These are phyloP conservation scores for Formica selysi DNA, from an alignment of 1,140 invertebrate genomes.

Conservation along the genomic window DNA sequence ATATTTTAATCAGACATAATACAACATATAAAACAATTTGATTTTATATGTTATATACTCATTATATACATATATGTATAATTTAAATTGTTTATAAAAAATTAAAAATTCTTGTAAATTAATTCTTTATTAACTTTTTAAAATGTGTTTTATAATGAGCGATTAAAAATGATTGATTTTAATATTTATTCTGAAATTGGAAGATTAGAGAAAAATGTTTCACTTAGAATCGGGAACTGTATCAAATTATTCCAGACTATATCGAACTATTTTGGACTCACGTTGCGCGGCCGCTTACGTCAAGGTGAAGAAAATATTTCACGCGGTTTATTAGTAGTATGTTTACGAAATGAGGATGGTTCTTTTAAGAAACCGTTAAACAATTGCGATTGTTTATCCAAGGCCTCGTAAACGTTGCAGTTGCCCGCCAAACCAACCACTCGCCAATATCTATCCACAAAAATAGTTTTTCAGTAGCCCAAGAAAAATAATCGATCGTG, in stretches of 20 bases:
- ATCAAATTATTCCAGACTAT: background rate
- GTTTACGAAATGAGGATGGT: slow-evolving; percentile 43
- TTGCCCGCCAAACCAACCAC: slow-evolving; percentile 14
- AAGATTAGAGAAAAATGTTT: background rate
- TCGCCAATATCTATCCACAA: slow-evolving; percentile 3
- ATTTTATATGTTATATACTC: no score
- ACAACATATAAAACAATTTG: background rate
- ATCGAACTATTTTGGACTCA: slow-evolving; percentile 30
- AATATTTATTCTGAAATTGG: slow-evolving; percentile 10
- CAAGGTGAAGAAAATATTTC: slow-evolving; percentile 36
- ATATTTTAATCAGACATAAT: background rate
- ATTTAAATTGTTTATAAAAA: no score
- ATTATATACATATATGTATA: no score
- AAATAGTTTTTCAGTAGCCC: slow-evolving; percentile 28
- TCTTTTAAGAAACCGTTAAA: slow-evolving; percentile 32
- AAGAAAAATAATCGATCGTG: slow-evolving; percentile 46
- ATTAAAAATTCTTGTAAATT: no score
- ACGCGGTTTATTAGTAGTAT: slow-evolving; percentile 46
- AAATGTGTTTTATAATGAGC: background rate
- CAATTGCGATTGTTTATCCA: slow-evolving; percentile 50
- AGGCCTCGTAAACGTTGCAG: background rate
- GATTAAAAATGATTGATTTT: background rate
- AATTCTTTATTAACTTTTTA: background rate
- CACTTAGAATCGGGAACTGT: background rate
- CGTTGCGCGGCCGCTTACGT: slow-evolving; percentile 13